Evolutionary conservation across 2,113 vertebrate genomes (phyloP).

Genomic region (Dinomys branickii): DNA sequence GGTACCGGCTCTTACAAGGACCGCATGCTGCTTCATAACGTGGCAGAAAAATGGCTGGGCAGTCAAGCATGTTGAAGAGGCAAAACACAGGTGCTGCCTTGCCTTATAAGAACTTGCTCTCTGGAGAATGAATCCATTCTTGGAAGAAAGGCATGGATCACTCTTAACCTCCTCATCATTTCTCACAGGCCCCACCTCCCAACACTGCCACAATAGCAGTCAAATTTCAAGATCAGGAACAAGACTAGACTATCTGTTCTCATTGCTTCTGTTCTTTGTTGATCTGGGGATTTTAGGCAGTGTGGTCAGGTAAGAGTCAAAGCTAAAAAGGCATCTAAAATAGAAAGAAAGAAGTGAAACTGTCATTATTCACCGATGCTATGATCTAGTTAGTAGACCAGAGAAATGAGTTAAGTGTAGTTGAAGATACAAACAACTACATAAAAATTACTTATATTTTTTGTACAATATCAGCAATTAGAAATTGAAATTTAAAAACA

Average conservation of each 20-base stretch:
- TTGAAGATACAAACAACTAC: background rate
- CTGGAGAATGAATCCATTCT: background rate
- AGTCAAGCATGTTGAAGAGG: background rate
- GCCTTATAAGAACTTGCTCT: background rate
- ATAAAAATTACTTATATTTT: conserved; percentile 6
- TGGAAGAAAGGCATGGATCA: background rate
- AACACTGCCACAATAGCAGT: background rate
- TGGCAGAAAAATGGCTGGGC: background rate
- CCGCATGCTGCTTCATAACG: too few relatives aligned
- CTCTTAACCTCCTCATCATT: background rate
- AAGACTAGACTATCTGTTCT: background rate
- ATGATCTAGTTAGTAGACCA: background rate
- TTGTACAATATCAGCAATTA: background rate
- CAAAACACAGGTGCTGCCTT: background rate
- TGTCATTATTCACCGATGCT: background rate
- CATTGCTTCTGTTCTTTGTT: background rate
- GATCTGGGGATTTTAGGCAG: background rate
- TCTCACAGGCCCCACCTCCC: background rate
- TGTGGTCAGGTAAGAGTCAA: background rate
- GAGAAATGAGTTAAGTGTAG: background rate
- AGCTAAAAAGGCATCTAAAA: background rate
- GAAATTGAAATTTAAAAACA: conserved; percentile 36
- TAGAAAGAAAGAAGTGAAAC: conserved; percentile 16
- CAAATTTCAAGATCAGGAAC: background rate
- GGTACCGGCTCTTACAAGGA: too few relatives aligned